A percentile compares a stretch with the other conserved stretches of the same genome.
Conservation (phyloP, 2,797 vertebrate species). For the Poeciliopsis gracilis region DNA sequence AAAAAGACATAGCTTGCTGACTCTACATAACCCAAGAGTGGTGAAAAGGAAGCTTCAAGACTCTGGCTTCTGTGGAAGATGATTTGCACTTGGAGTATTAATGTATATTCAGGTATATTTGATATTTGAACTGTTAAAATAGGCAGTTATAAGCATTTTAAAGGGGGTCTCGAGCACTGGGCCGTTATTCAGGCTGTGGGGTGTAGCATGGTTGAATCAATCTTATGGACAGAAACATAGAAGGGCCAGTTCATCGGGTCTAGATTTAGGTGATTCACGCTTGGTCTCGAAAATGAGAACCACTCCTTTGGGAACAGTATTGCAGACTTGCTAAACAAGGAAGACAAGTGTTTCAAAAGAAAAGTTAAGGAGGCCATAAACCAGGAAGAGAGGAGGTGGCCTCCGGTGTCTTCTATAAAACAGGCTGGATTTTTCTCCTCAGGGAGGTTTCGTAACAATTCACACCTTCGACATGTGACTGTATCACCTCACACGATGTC, state of each 20-base stretch:
- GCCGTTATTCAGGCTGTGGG: no score
- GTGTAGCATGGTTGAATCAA: no score
- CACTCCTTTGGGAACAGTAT: not conserved
- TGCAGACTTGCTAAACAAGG: not conserved
- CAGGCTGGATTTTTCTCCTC: not conserved
- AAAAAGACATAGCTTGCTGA: not conserved
- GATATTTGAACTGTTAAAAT: not conserved
- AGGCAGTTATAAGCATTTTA: not conserved
- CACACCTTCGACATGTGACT: not conserved
- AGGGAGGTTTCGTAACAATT: not conserved
- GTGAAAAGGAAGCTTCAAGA: no score
- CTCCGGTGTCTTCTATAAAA: not conserved
- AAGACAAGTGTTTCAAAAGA: not conserved
- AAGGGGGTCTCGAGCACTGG: not conserved
- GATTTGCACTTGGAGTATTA: no score
- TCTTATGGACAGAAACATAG: no score
- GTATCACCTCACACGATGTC: not conserved
- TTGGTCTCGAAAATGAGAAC: not conserved
- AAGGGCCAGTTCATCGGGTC: not conserved
- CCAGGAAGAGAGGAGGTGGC: not conserved
- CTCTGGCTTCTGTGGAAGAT: no score
- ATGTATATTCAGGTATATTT: no score
- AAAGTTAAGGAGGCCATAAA: not conserved
- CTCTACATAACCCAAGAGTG: no score
- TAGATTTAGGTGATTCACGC: not conserved